phyloP scores from a whole-genome alignment of 2,113 vertebrate genomes.

The Octodon degus region DNA sequence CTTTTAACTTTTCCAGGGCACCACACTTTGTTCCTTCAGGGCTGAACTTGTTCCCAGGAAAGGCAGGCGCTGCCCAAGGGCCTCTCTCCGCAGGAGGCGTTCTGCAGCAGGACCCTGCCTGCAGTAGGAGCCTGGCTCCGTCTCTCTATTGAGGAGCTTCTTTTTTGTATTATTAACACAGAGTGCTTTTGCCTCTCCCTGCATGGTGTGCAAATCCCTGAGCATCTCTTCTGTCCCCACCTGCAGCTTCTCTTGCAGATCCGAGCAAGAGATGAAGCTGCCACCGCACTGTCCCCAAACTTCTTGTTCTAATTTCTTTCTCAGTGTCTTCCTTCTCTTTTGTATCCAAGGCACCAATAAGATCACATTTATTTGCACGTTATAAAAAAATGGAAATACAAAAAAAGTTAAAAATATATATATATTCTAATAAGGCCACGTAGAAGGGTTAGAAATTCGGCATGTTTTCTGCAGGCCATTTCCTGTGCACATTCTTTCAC shows the following conservation, averaged over 20 bases:
- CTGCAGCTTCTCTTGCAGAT: background rate
- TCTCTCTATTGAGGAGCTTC: background rate
- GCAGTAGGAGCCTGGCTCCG: constrained; percentile 2
- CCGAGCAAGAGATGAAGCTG: background rate
- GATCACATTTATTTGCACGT: background rate
- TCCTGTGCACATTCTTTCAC: background rate
- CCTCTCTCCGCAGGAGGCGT: constrained; percentile 39
- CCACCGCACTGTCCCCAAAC: background rate
- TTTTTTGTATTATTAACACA: background rate
- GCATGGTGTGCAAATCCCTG: background rate
- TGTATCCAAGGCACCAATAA: background rate
- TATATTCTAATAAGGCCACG: background rate
- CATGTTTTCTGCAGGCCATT: constrained; percentile 9
- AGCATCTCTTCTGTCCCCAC: background rate
- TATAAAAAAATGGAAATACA: background rate
- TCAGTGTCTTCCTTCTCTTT: background rate
- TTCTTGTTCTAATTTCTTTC: background rate
- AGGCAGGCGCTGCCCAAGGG: background rate
- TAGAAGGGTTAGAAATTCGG: background rate
- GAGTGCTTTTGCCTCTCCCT: background rate
- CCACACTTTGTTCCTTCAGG: constrained; percentile 1
- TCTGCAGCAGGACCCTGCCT: constrained; percentile 29
- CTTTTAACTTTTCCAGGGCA: constrained; percentile 60
- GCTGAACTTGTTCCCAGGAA: constrained; percentile 30
- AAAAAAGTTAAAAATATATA: constrained; percentile 7